Conservation (phyloP, 1,140 invertebrate genomes). For the Pomacea maculata region DNA sequence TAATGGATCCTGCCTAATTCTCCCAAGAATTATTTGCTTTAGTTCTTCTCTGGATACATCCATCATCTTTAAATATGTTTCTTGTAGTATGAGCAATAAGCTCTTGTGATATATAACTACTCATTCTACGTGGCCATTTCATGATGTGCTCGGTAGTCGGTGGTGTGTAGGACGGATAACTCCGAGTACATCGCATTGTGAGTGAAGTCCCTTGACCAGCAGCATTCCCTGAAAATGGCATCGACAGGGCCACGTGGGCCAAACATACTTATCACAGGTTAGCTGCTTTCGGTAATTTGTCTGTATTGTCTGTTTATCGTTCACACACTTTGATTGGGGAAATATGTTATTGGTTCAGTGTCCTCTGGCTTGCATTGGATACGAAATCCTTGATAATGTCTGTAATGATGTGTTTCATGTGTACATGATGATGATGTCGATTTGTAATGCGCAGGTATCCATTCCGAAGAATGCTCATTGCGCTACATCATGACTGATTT, state of each 20-base stretch:
- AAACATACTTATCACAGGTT: constrained; percentile 72
- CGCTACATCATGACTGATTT: no score
- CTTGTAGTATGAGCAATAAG: background rate
- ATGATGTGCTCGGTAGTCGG: background rate
- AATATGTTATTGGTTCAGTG: no score
- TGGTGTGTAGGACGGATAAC: background rate
- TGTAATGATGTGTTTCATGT: no score
- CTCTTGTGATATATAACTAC: background rate
- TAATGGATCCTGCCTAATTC: constrained; percentile 44
- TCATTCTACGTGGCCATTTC: constrained; percentile 20
- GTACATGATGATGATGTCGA: no score
- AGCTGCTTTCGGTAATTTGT: background rate
- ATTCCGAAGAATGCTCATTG: no score
- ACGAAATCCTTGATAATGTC: no score
- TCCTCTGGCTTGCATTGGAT: no score
- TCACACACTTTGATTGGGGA: no score
- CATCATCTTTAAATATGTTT: constrained; percentile 1
- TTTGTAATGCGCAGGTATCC: no score
- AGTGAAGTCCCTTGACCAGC: background rate
- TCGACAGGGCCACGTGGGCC: constrained; percentile 46
- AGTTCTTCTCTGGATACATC: constrained; percentile 14
- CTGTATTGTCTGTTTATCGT: no score
- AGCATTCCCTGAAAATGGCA: constrained; percentile 30
- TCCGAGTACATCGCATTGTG: no score
- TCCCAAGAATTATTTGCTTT: constrained; percentile 14